Evolutionary conservation across 2,113 vertebrate genomes (phyloP).

Genomic region (Chionodraco myersi): DNA sequence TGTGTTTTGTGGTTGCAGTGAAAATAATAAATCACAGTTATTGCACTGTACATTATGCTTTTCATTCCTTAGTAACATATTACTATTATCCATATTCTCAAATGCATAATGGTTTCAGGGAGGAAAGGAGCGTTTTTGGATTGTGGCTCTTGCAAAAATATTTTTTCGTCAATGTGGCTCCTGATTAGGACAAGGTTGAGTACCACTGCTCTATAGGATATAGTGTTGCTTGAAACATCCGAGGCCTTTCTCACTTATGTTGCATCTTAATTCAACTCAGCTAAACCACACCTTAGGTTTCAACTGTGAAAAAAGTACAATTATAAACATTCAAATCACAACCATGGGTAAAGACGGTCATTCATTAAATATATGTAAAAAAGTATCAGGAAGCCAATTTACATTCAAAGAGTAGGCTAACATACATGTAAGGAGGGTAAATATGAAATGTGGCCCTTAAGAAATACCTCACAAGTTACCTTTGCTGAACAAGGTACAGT

Average conservation of each 20-base stretch:
- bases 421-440: no score
- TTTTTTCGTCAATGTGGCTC: no score
- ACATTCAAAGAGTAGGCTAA: not conserved
- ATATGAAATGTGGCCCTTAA: not conserved
- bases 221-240: not conserved
- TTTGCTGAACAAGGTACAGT: no score
- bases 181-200: no score
- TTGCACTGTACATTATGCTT: no score
- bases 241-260: constrained; percentile 1
- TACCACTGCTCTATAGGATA: not conserved
- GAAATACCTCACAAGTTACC: not conserved
- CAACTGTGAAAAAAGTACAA: not conserved
- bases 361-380: not conserved
- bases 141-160: no score
- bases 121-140: no score
- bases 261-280: not conserved
- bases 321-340: not conserved
- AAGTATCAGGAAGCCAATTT: not conserved
- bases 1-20: no score
- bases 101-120: no score
- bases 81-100: no score
- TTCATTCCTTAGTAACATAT: no score
- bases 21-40: no score
- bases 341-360: not conserved
- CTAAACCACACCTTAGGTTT: not conserved